Conservation (phyloP, 2,113 vertebrate species). For the Thalassarche chlororhynchos region DNA sequence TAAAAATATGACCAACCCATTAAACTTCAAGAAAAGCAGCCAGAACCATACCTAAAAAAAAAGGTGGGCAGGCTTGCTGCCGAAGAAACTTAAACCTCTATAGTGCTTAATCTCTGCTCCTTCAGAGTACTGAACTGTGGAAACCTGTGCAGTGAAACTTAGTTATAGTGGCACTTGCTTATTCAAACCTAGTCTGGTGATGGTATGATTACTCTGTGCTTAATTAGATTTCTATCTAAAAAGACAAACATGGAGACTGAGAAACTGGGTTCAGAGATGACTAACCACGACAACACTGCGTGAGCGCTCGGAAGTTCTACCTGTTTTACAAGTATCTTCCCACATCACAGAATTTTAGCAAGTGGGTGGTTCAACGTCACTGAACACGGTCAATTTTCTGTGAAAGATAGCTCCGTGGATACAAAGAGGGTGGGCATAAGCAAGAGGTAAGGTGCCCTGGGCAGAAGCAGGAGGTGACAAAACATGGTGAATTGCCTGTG, state of each 20-base stretch:
- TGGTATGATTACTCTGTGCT: not conserved
- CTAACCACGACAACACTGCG: rapidly evolving
- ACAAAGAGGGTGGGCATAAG: not conserved
- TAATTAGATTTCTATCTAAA: not conserved
- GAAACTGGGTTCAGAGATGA: not conserved
- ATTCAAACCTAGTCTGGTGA: not conserved
- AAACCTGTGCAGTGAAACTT: not conserved
- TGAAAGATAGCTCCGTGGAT: not conserved
- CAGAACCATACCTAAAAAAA: not conserved
- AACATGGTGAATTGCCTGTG: not conserved
- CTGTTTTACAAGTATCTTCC: not conserved
- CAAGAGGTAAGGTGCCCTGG: not conserved
- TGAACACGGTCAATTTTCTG: not conserved
- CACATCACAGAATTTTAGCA: not conserved
- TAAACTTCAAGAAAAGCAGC: not conserved
- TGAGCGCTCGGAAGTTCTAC: not conserved
- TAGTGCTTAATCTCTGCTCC: not conserved
- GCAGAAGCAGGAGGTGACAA: not conserved
- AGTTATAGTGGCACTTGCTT: not conserved
- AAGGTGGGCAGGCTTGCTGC: not conserved
- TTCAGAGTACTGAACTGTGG: not conserved
- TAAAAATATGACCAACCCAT: not conserved
- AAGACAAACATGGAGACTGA: not conserved
- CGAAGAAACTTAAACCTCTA: not conserved
- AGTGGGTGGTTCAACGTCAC: not conserved